phyloP scores from a whole-genome alignment of 2,888 invertebrate species.

The Orthosia gracilis region DNA sequence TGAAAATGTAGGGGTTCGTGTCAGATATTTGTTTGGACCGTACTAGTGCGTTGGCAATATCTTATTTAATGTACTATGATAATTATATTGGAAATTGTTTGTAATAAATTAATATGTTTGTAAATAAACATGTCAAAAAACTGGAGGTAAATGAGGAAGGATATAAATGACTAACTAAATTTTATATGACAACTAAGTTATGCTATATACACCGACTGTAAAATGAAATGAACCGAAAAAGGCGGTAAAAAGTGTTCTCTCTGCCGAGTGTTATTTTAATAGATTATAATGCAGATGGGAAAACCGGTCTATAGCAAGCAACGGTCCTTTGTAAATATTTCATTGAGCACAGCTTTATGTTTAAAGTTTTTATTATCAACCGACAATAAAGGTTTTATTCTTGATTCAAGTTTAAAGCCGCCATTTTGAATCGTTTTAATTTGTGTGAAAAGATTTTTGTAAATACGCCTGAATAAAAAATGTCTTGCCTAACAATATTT shows the following conservation, averaged over 20 bases:
- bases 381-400: constrained; percentile 78
- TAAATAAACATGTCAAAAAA: background rate
- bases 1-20: constrained; percentile 43
- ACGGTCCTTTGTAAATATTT: constrained; percentile 76
- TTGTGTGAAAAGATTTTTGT: constrained; percentile 31
- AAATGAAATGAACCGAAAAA: constrained; percentile 31
- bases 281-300: constrained; percentile 70
- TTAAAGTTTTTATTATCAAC: constrained; percentile 79
- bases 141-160: background rate
- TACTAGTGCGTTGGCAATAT: constrained; percentile 2
- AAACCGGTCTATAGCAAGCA: constrained; percentile 68
- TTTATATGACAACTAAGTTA: constrained; percentile 4
- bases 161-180: background rate
- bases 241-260: constrained; percentile 37
- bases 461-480: background rate
- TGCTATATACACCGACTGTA: background rate
- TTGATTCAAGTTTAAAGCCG: constrained; percentile 69
- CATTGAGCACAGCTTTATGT: constrained; percentile 81
- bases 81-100: background rate
- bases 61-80: background rate
- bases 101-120: background rate
- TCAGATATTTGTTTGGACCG: constrained; percentile 21
- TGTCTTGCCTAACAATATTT: background rate
- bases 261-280: constrained; percentile 64
- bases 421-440: constrained; percentile 73